These are phyloP conservation scores for Siniperca obscura DNA, from an alignment of 2,797 vertebrate genomes.

Conservation along the genomic window DNA sequence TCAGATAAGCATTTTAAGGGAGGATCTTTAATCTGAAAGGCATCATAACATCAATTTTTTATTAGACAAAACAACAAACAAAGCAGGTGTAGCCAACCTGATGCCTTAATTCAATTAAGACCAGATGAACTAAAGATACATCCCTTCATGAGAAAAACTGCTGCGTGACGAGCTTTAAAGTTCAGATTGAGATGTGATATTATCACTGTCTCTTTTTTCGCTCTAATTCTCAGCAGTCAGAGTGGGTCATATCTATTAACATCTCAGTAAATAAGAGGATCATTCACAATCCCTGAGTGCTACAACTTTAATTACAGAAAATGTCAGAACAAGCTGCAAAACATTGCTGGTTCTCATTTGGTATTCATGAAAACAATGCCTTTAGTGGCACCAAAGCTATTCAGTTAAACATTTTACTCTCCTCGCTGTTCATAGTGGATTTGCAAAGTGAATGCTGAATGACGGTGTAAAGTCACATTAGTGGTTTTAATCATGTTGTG, in stretches of 20 bases:
- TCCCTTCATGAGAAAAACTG: slow-evolving; percentile 5
- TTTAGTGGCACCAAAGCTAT: slow-evolving; percentile 30
- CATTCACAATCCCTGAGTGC: slow-evolving; percentile 36
- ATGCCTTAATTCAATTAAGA: slow-evolving; percentile 10
- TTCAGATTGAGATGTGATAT: slow-evolving; percentile 13
- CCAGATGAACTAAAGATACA: background rate
- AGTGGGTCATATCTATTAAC: slow-evolving; percentile 41
- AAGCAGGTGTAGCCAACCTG: background rate
- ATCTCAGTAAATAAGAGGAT: slow-evolving; percentile 45
- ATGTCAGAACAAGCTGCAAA: slow-evolving; percentile 49
- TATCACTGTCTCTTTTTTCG: background rate
- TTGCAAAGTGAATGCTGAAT: slow-evolving; percentile 50
- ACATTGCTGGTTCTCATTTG: slow-evolving; percentile 40
- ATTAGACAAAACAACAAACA: background rate
- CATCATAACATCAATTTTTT: background rate
- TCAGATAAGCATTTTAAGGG: slow-evolving; percentile 46
- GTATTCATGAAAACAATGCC: slow-evolving; percentile 53
- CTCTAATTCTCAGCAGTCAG: slow-evolving; percentile 3
- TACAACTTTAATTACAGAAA: slow-evolving; percentile 58
- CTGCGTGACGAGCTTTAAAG: background rate
- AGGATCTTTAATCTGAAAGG: slow-evolving; percentile 7
- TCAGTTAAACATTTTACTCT: slow-evolving; percentile 37
- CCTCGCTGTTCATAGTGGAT: slow-evolving; percentile 32
- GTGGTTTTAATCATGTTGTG: slow-evolving; percentile 65
- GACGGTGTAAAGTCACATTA: slow-evolving; percentile 53